Evolutionary conservation across 2,113 vertebrate species (phyloP).

Genomic region (Edolisoma coerulescens): DNA sequence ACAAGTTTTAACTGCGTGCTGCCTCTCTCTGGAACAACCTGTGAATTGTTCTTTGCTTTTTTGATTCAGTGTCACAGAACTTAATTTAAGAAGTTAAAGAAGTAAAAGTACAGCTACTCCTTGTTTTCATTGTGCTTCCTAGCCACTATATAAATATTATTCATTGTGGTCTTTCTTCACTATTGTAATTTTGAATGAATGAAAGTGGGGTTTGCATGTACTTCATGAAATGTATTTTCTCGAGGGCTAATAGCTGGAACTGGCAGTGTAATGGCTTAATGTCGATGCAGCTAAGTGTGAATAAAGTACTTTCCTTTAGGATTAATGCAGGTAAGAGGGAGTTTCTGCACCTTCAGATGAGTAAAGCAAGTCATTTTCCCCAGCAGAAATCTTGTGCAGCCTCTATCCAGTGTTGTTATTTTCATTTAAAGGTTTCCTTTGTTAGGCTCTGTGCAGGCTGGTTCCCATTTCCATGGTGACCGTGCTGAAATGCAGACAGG

Average conservation of each 20-base stretch:
- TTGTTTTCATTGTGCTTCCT: not conserved
- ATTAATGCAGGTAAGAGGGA: not conserved
- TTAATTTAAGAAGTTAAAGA: not conserved
- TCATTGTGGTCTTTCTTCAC: slow-evolving; percentile 27
- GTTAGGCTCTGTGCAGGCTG: slow-evolving; percentile 57
- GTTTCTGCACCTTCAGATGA: not conserved
- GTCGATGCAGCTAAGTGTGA: not conserved
- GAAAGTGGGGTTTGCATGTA: not conserved
- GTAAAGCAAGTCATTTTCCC: not conserved
- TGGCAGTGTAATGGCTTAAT: not conserved
- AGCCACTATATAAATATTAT: not conserved
- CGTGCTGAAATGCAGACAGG: slow-evolving; percentile 48
- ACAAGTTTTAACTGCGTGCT: not conserved
- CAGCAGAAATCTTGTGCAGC: not conserved
- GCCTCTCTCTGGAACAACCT: not conserved
- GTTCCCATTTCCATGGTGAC: slow-evolving; percentile 73
- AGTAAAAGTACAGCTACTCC: not conserved
- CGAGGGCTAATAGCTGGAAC: not conserved
- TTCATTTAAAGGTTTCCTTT: slow-evolving; percentile 67
- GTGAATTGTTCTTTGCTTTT: not conserved
- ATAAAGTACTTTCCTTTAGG: not conserved
- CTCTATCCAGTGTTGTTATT: slow-evolving; percentile 55
- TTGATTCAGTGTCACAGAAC: not conserved
- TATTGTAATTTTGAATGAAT: slow-evolving; percentile 12
- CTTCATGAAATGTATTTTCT: not conserved